Evolutionary conservation across 2,888 invertebrate species (phyloP), one percentile per base, ranked within the genome.

Genomic region (Acleris sparsana): DNA sequence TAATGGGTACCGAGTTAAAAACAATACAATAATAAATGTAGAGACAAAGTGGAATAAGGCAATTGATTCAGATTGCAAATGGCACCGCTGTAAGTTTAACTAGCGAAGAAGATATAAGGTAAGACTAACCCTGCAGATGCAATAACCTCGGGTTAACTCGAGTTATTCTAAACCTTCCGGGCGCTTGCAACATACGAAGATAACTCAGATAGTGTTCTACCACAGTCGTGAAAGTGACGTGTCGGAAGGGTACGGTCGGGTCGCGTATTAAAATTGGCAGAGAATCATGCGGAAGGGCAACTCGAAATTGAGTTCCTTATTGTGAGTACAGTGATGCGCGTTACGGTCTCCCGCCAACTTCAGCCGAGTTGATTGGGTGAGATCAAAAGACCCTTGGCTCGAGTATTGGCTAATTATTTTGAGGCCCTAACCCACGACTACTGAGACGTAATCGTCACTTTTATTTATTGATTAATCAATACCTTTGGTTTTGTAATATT

Each of bases 171-270:
- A 46, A 39, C 7, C 17, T 46, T 46, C 17, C 46, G 46, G 46
- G n/a, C 46, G 17, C 16, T 49, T 56, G 18, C 9, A 44, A 18
- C 17, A 49, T 53, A 18, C 4, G 17, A 1, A 5, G 20, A 16
- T 55, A 39, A 39, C 53, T 11, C n/a, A 53, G n/a, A 77, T 73
- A 72, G 70, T 76, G 71, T 72, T 71, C 73, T 73, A 80, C 80
- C 82, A 76, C 80, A 78, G 75, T 86, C 83, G 82, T 87, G 88
- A 70, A 71, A 62, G 69, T 81, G 86, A 85, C 84, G 76, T 82
- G 72, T 75, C 72, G 76, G 73, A 75, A 62, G 74, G 75, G 78
- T 75, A 72, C 75, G 71, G 67, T 49, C 11, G 57, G 68, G 73
- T 70, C 72, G 73, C 74, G 78, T 80, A 78, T 82, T 82, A 82